A percentile compares a stretch with the other conserved stretches of the same genome.
These are phyloP conservation scores for Xestia c-nigrum DNA, from an alignment of 2,888 invertebrate genomes.

Conservation along the genomic window DNA sequence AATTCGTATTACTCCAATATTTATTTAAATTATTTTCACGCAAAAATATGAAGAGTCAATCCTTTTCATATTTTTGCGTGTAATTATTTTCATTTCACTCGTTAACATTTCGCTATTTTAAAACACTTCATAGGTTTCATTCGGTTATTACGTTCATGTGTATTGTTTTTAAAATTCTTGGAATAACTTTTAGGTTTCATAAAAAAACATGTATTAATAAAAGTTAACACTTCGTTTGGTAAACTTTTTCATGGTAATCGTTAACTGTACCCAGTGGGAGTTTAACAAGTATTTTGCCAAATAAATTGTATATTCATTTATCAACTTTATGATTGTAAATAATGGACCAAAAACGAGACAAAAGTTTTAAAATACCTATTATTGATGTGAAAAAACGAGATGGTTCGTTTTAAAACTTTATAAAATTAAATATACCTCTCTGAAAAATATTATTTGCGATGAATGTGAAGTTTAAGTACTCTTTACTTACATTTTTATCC, in stretches of 20 bases:
- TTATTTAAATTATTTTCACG: background rate
- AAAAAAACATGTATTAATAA: no score
- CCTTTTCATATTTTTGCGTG: constrained; percentile 8
- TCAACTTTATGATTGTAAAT: no score
- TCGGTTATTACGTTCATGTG: background rate
- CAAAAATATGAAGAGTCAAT: no score
- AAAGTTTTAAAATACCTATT: background rate
- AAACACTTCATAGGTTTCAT: background rate
- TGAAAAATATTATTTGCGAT: background rate
- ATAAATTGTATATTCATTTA: background rate
- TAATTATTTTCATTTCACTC: background rate
- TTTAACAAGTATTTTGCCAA: background rate
- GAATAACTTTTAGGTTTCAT: no score
- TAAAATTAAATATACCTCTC: background rate
- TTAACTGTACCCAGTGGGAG: background rate
- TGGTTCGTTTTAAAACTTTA: background rate
- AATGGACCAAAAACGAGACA: background rate
- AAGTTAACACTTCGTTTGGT: no score
- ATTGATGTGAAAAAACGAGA: background rate
- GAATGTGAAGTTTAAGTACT: background rate
- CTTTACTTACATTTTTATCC: constrained; percentile 5
- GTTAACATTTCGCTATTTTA: background rate
- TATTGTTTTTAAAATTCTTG: background rate
- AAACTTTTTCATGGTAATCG: background rate
- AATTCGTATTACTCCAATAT: background rate